A percentile compares a stretch with the other conserved stretches of the same genome.
These are phyloP conservation scores for Melinopterus prodromus DNA, from an alignment of 2,888 invertebrate species.

Conservation along the genomic window DNA sequence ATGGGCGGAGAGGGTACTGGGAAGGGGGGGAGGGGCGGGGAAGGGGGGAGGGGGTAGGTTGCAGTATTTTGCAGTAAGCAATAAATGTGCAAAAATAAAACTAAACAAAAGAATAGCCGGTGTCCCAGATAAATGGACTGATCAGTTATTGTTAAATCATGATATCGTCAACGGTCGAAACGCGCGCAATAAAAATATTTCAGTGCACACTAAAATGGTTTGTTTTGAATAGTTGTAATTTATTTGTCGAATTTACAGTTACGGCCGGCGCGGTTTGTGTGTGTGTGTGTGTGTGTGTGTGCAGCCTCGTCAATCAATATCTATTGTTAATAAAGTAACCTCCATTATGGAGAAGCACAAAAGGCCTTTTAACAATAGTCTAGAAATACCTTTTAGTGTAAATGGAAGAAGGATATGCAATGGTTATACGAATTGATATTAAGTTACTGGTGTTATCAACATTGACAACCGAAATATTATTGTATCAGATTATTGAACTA, in stretches of 20 bases:
- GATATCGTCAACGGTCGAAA: constrained; percentile 1
- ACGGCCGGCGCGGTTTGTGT: neutral
- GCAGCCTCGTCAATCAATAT: constrained; percentile 22
- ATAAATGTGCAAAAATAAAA: constrained; percentile 21
- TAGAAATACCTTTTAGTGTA: neutral
- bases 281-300: no score
- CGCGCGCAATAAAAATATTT: constrained; percentile 23
- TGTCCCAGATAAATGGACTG: constrained; percentile 23
- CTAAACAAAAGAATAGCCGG: constrained; percentile 17
- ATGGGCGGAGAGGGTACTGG: neutral
- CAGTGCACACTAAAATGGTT: constrained; percentile 17
- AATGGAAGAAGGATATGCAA: neutral
- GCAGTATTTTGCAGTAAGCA: constrained; percentile 11
- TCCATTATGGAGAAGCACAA: neutral
- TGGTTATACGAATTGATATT: neutral
- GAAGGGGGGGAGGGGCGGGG: no score
- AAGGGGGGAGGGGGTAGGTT: no score
- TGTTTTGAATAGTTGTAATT: constrained; percentile 27
- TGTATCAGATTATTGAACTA: no score
- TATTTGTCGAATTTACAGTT: constrained; percentile 22
- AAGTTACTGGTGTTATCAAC: neutral
- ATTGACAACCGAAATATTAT: no score
- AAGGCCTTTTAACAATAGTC: neutral
- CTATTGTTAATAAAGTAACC: constrained; percentile 14
- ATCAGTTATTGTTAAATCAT: constrained; percentile 24